Evolutionary conservation across 1,140 invertebrate genomes (phyloP), one percentile per base, ranked within the genome.

Genomic region (Sinonovacula constricta): DNA sequence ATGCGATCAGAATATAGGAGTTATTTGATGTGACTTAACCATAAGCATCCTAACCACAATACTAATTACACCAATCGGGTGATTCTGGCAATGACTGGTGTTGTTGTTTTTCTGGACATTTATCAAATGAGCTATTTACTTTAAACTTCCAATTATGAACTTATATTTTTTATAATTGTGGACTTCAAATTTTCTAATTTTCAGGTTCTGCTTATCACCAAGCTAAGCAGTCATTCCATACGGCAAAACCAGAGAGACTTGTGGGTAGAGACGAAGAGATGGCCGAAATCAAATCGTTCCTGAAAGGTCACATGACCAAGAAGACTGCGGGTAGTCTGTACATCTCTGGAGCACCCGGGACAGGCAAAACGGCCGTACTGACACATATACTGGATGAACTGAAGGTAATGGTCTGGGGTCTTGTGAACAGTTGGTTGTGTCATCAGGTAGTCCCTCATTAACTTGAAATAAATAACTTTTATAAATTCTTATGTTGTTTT

Each of bases 261-360:
- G 93, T 95, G 22, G 95, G 96, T 10, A 91, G 98, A 70, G 95
- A 98, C 86, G 90, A 92, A 54, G 95, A 99, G 91, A 92, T 95
- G 2, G 84, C 92, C 0, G 92, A 94, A 79, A 91, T 99, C 4
- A 91, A 93, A 18, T 88, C 92, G 0, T 97, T 97, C 90, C 92
- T 99, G 24, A 88, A 88, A 28, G 88, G 92, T 15, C 94, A 95
- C 88, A 85, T 98, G 24, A 86, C 93, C 0, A 92, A 93, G 0
- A 91, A 94, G 80, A 92, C 91, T 49, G 95, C 97, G 0, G 95
- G 95, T 14, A 96, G 96, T 34, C 87, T 99, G 15, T 99, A 99
- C 89, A 94, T 99, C 34, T 98, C 97, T 62, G 98, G 98, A 12
- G 95, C 97, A 33, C 98, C 97, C 2, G 98, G 98, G 15, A 99